Conservation (phyloP, 2,113 vertebrate genomes). For the Pogona vitticeps region DNA sequence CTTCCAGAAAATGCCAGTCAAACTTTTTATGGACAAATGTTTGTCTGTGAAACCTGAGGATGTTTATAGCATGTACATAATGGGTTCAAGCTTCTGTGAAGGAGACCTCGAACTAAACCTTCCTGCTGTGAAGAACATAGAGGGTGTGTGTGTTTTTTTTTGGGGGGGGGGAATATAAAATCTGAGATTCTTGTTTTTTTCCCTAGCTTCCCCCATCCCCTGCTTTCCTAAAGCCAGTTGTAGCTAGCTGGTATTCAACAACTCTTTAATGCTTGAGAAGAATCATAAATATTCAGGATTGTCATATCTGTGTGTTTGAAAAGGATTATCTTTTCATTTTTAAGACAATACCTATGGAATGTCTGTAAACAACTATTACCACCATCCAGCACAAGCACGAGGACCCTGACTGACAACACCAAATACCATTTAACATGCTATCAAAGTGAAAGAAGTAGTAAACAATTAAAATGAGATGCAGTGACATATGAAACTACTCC, state of each 20-base stretch:
- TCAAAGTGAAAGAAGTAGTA: not conserved
- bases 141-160: conserved; percentile 21
- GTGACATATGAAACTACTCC: rapidly evolving
- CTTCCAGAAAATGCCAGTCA: conserved; percentile 54
- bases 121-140: conserved; percentile 68
- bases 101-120: conserved; percentile 68
- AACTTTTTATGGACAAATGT: conserved; percentile 69
- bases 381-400: no score
- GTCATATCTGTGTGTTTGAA: not conserved
- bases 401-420: rapidly evolving
- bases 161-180: conserved; percentile 56
- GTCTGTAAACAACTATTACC: not conserved
- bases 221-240: conserved; percentile 50
- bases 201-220: conserved; percentile 12
- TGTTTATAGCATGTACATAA: conserved; percentile 86
- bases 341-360: conserved; percentile 1
- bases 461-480: not conserved
- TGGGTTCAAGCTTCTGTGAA: conserved; percentile 75
- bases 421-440: rapidly evolving
- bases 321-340: conserved; percentile 51
- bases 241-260: not conserved
- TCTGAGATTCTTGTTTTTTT: conserved; percentile 64
- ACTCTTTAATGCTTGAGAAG: conserved; percentile 31
- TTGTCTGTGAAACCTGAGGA: conserved; percentile 83
- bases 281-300: rapidly evolving